Evolutionary conservation across 2,113 vertebrate genomes (phyloP), one percentile per base, ranked within the genome.

Genomic region (Silurus glanis): DNA sequence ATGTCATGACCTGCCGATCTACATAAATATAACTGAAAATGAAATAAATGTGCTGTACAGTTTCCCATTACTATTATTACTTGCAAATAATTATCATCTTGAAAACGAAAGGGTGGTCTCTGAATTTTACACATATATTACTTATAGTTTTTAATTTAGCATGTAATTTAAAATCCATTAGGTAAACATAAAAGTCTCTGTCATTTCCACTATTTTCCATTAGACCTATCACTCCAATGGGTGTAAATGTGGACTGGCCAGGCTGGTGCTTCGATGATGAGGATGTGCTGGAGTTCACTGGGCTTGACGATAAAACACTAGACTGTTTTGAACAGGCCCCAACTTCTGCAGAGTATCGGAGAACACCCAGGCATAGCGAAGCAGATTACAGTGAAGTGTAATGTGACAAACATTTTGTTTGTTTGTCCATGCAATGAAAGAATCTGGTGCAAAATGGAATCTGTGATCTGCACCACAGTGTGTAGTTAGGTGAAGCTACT

Each of bases 241-340:
- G 93, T 14, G 90, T 86, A 16, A 95, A 92, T 17, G 94, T 94
- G 86, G 94, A 96, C 90, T 95, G 94, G 94, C 23, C 90, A 0
- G 94, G 93, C 71, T 96, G 95, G 94, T 94, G 93, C 87, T 91
- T 95, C 16, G 93, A 94, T 49, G 93, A 94, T 8, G 88, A 92
- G 3, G 93, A 95, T 21, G 90, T 94, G 25, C 86, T 93, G 87
- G 89, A 90, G 83, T 80, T 87, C 58, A 28, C 94, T 78, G 62
- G 25, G 0, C 92, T 92, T 9, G 58, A 85, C 2, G 66, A 64
- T 56, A 82, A 74, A 37, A 75, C 25, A n/a, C 1, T 17, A 16
- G 53, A 75, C n/a, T 67, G 55, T 25, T 61, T 90, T 62, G 91
- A 93, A 58, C 5, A 61, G 37, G 88, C 88, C 0, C 80, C 92